These are phyloP conservation scores for Nemapogon koenigi DNA, from an alignment of 2,888 invertebrate species.

Conservation along the genomic window DNA sequence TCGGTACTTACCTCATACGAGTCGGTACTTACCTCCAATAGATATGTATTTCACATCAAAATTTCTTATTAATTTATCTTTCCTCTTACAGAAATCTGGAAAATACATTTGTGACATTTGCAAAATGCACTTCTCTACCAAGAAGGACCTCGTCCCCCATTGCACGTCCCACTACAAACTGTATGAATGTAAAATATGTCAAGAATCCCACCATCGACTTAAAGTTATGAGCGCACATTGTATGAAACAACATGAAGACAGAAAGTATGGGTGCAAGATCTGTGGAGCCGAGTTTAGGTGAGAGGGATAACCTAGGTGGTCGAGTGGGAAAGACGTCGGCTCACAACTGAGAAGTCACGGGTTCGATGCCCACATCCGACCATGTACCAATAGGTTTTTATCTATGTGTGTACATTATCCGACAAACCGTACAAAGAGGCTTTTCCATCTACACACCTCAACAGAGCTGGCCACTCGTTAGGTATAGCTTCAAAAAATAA, in stretches of 20 bases:
- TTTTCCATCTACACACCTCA: too few species aligned
- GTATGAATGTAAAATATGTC: conserved; percentile 1
- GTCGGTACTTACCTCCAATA: too few species aligned
- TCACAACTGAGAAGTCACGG: not conserved
- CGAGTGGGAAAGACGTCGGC: not conserved
- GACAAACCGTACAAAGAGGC: too few species aligned
- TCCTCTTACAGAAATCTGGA: not conserved
- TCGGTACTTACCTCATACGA: too few species aligned
- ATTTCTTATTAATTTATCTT: too few species aligned
- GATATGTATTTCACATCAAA: too few species aligned
- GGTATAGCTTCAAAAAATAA: too few species aligned
- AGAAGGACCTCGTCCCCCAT: not conserved
- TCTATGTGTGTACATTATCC: not conserved
- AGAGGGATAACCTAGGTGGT: not conserved
- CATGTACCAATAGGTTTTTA: not conserved
- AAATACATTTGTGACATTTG: conserved; percentile 4
- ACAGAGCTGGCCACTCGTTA: too few species aligned
- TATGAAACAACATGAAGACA: not conserved
- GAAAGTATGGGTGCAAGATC: not conserved
- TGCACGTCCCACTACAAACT: not conserved
- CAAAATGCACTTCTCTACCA: not conserved
- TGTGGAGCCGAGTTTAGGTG: conserved; percentile 1
- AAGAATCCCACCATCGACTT: not conserved
- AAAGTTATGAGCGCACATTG: not conserved
- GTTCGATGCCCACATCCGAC: not conserved